Conservation (phyloP, 2,113 vertebrate species). For the Caretta caretta region DNA sequence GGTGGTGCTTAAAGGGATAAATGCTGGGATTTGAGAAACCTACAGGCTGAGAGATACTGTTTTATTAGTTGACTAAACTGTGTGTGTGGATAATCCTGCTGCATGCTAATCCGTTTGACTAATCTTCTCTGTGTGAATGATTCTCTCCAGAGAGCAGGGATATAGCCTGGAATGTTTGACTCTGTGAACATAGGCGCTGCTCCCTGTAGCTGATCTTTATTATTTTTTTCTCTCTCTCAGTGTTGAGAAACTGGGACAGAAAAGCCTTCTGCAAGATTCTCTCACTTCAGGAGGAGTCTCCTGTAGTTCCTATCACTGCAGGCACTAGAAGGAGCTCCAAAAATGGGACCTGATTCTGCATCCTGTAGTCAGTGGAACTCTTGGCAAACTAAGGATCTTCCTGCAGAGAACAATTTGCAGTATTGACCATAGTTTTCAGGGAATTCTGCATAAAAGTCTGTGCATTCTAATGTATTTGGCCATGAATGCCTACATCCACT, state of each 20-base stretch:
- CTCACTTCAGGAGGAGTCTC: not conserved
- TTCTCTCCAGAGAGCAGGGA: slow-evolving; percentile 42
- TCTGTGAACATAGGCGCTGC: not conserved
- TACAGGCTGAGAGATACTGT: slow-evolving; percentile 41
- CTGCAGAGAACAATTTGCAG: not conserved
- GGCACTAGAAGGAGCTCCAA: not conserved
- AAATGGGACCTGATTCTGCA: not conserved
- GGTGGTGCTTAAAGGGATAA: not conserved
- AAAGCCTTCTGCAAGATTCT: slow-evolving; percentile 32
- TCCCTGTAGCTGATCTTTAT: slow-evolving; percentile 40
- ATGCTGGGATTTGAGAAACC: not conserved
- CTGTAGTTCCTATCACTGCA: not conserved
- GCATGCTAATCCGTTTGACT: slow-evolving; percentile 47
- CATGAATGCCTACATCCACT: not conserved
- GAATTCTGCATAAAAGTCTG: not conserved
- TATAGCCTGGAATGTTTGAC: slow-evolving; percentile 7
- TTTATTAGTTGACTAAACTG: slow-evolving; percentile 24
- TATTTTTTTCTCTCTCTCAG: not conserved
- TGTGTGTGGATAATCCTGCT: slow-evolving; percentile 2
- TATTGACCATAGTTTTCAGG: not conserved
- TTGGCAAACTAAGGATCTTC: not conserved
- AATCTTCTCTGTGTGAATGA: slow-evolving; percentile 36
- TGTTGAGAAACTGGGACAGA: not conserved
- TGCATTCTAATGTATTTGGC: not conserved
- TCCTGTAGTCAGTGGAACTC: not conserved